These are phyloP conservation scores for Eucriotettix oculatus DNA, from an alignment of 2,888 invertebrate species.

Conservation along the genomic window DNA sequence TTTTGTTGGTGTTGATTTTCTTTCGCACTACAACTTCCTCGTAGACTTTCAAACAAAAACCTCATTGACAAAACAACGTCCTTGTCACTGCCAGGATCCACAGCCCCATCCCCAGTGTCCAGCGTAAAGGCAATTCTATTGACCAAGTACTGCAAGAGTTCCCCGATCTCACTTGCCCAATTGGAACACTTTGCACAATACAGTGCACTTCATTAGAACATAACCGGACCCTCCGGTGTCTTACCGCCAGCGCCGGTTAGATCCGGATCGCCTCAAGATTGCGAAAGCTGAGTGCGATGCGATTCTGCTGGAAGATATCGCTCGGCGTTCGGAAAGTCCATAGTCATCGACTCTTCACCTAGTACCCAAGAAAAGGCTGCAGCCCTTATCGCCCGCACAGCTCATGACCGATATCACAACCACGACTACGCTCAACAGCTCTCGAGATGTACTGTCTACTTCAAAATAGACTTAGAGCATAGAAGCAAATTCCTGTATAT, in stretches of 20 bases:
- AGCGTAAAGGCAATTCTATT: not conserved
- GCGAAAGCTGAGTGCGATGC: constrained; percentile 18
- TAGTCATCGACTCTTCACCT: constrained; percentile 21
- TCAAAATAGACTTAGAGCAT: constrained; percentile 20
- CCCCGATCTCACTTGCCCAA: not conserved
- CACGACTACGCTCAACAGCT: constrained; percentile 18
- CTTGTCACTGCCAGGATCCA: not conserved
- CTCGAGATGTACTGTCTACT: constrained; percentile 16
- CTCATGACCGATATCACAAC: constrained; percentile 20
- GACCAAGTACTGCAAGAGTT: not conserved
- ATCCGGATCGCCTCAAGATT: constrained; percentile 16
- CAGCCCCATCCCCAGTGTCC: not conserved
- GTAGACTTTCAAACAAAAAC: not conserved
- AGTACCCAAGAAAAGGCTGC: constrained; percentile 19
- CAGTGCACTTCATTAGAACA: not conserved
- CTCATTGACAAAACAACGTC: not conserved
- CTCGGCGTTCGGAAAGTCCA: constrained; percentile 17
- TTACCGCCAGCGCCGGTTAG: constrained; percentile 16
- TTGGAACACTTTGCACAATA: not conserved
- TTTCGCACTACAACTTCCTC: not conserved
- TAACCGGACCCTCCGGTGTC: not conserved
- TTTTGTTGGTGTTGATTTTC: not conserved
- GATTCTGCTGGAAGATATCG: constrained; percentile 17
- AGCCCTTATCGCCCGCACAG: constrained; percentile 19
- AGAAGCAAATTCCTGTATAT: constrained; percentile 22